These are phyloP conservation scores for Brachionus koreanus DNA, from an alignment of 1,140 invertebrate species.

Conservation along the genomic window DNA sequence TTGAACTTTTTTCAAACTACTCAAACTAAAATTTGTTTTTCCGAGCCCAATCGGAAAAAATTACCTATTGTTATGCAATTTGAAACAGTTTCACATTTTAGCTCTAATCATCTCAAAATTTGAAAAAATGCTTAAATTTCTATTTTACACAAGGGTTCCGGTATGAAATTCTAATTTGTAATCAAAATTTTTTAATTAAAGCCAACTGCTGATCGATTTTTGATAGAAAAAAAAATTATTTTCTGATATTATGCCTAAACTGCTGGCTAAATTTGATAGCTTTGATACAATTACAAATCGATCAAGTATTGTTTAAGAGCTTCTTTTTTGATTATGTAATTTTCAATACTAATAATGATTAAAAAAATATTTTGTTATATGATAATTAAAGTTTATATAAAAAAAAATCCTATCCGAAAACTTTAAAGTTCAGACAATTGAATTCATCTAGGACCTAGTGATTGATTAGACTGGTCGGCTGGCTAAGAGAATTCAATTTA, in stretches of 20 bases:
- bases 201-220: background rate
- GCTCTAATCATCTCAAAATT: background rate
- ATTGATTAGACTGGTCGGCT: background rate
- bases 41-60: background rate
- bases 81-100: background rate
- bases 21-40: background rate
- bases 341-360: too few relatives aligned
- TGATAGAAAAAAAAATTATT: too few relatives aligned
- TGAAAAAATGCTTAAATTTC: background rate
- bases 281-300: background rate
- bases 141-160: background rate
- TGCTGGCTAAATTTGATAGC: background rate
- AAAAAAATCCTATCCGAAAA: background rate
- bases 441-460: background rate
- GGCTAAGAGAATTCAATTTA: background rate
- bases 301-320: background rate
- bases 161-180: background rate
- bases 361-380: too few relatives aligned
- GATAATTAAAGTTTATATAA: too few relatives aligned
- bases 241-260: background rate
- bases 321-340: background rate
- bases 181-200: background rate
- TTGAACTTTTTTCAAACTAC: background rate
- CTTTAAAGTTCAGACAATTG: background rate
- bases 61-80: background rate